phyloP scores from a whole-genome alignment of 1,140 invertebrate species.

The Neuroterus valhalla region DNA sequence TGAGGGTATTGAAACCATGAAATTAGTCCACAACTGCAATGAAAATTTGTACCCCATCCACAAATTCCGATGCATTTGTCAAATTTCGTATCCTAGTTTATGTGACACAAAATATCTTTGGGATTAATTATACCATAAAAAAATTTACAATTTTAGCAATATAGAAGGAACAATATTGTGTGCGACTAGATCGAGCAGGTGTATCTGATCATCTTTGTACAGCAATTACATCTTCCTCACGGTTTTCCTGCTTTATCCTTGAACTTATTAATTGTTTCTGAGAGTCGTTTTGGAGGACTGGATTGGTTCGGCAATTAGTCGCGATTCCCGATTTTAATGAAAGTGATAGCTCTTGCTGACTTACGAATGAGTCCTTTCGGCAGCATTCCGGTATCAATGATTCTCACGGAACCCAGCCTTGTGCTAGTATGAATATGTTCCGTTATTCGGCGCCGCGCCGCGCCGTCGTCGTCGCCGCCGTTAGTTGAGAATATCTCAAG shows the following conservation, averaged over 20 bases:
- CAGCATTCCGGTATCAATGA: constrained; percentile 20
- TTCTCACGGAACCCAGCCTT: constrained; percentile 26
- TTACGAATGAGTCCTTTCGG: not conserved
- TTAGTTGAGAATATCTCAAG: constrained; percentile 11
- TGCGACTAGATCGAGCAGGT: too few relatives aligned
- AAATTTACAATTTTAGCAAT: too few relatives aligned
- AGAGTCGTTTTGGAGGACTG: not conserved
- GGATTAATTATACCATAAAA: too few relatives aligned
- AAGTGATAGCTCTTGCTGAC: not conserved
- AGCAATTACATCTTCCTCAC: not conserved
- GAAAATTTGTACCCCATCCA: too few relatives aligned
- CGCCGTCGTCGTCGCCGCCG: constrained; percentile 12
- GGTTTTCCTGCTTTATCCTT: not conserved
- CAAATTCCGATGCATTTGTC: too few relatives aligned
- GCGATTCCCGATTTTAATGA: not conserved
- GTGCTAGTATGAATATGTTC: not conserved
- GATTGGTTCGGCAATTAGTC: not conserved
- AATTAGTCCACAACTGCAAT: too few relatives aligned
- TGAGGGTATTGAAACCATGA: too few relatives aligned
- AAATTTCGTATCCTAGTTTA: too few relatives aligned
- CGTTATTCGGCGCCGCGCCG: constrained; percentile 20
- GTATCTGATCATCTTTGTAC: constrained; percentile 6
- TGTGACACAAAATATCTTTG: too few relatives aligned
- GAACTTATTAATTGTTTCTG: not conserved
- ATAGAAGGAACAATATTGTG: too few relatives aligned